Conservation (phyloP, 2,113 vertebrate species). For the Anolis sagrei region DNA sequence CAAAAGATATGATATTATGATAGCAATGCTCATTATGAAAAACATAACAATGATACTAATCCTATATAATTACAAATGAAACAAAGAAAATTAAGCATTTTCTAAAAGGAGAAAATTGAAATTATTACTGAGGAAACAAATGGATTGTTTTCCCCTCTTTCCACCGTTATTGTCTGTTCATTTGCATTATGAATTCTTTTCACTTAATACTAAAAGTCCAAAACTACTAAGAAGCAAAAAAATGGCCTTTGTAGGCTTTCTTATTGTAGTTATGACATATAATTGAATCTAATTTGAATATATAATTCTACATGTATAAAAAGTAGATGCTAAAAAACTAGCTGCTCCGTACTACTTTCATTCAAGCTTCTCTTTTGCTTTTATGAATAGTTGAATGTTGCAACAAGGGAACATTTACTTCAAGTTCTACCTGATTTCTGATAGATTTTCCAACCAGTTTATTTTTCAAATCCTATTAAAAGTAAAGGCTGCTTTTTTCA, state of each 20-base stretch:
- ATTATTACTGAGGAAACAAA: background rate
- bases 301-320: background rate
- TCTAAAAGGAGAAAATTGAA: background rate
- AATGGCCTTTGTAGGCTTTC: background rate
- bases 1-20: background rate
- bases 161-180: background rate
- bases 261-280: background rate
- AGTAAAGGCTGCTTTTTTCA: no score
- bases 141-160: background rate
- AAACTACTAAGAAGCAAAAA: background rate
- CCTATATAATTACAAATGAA: background rate
- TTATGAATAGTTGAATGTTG: no score
- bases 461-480: no score
- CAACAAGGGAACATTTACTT: no score
- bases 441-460: no score
- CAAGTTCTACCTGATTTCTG: no score
- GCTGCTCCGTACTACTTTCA: background rate
- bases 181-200: conserved; percentile 1
- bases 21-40: conserved; percentile 12
- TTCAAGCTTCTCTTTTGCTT: no score
- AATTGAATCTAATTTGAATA: background rate
- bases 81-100: conserved; percentile 14
- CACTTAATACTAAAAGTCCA: background rate
- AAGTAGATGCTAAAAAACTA: background rate
- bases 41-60: background rate